Conservation (phyloP, 2,797 vertebrate genomes). For the Dicrostonyx torquatus region DNA sequence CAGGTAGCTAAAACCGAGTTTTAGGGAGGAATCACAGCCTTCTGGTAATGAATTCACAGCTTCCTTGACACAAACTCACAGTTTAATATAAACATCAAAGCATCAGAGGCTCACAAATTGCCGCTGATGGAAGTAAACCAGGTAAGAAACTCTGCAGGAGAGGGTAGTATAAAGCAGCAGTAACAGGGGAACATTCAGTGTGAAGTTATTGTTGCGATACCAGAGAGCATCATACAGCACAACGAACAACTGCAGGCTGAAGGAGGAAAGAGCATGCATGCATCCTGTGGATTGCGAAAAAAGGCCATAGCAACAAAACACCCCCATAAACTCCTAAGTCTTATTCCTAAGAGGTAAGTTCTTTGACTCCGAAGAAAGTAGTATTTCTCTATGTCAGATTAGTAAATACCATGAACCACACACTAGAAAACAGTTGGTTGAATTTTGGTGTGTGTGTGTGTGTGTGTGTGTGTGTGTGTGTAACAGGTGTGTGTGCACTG, state of each 20-base stretch:
- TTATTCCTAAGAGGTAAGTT: not conserved
- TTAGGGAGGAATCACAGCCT: constrained; percentile 50
- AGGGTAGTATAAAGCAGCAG: constrained; percentile 20
- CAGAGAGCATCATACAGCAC: not conserved
- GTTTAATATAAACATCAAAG: constrained; percentile 76
- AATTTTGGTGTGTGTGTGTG: not conserved
- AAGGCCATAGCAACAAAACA: not conserved
- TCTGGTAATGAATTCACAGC: constrained; percentile 75
- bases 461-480: not conserved
- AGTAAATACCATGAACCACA: constrained; percentile 18
- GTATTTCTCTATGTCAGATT: constrained; percentile 33
- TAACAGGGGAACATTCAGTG: not conserved
- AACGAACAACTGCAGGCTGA: not conserved
- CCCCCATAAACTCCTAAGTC: not conserved
- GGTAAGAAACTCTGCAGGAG: constrained; percentile 65
- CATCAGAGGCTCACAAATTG: constrained; percentile 64
- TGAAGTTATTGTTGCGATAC: constrained; percentile 18
- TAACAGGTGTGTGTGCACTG: not conserved
- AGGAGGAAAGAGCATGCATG: not conserved
- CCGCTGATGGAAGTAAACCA: constrained; percentile 71
- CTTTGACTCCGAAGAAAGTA: not conserved
- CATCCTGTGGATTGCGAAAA: not conserved
- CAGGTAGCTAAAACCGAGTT: constrained; percentile 58
- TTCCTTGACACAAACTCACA: constrained; percentile 73
- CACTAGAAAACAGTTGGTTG: not conserved